Percentiles rank a stretch among this genome's conserved stretches.
phyloP scores from a whole-genome alignment of 2,113 vertebrate species.

The Amphilophus citrinellus region DNA sequence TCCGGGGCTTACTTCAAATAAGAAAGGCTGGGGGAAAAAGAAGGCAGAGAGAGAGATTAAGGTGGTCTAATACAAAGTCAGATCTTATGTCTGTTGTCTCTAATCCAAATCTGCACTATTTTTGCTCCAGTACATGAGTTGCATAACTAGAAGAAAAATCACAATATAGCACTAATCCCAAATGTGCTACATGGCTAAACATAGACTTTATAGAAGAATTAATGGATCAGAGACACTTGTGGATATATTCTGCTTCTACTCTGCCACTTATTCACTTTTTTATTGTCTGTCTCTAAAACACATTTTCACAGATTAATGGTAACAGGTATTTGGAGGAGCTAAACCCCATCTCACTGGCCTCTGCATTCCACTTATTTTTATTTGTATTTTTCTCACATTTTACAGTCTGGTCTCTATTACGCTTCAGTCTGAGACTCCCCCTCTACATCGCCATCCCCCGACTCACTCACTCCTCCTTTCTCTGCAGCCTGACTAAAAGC shows the following conservation, averaged over 20 bases:
- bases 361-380: neutral
- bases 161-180: slow-evolving; percentile 59
- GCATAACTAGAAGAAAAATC: slow-evolving; percentile 60
- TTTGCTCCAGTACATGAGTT: slow-evolving; percentile 50
- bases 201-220: slow-evolving; percentile 29
- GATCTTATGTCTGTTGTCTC: slow-evolving; percentile 41
- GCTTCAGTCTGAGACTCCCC: neutral
- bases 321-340: neutral
- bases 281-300: neutral
- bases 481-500: slow-evolving; percentile 8
- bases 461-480: neutral
- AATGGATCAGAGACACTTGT: slow-evolving; percentile 1
- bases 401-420: neutral
- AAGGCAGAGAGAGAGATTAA: neutral
- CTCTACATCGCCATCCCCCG: neutral
- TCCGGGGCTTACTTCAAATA: neutral
- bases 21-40: neutral
- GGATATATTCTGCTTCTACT: neutral
- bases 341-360: slow-evolving; percentile 28
- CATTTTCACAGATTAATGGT: neutral
- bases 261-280: neutral
- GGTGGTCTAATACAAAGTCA: slow-evolving; percentile 36
- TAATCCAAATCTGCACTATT: slow-evolving; percentile 53
- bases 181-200: slow-evolving; percentile 31
- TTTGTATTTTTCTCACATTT: neutral